Evolutionary conservation across 2,113 vertebrate species (phyloP).

Genomic region (Cololabis saira): DNA sequence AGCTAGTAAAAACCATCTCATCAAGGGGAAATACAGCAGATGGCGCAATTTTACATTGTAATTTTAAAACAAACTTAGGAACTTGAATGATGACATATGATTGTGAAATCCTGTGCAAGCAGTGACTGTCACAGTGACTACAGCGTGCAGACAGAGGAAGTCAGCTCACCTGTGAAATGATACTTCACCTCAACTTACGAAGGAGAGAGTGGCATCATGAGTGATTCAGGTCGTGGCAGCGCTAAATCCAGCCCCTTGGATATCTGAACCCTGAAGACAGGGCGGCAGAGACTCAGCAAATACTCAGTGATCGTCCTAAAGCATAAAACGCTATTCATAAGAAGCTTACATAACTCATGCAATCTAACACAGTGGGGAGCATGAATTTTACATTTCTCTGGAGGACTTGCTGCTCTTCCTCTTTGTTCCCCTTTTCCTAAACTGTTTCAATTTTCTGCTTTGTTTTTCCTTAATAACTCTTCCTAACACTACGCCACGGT

Average conservation of each 20-base stretch:
- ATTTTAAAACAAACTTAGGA: not conserved
- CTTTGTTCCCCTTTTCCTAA: constrained; percentile 19
- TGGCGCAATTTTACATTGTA: not conserved
- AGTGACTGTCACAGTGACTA: constrained; percentile 2
- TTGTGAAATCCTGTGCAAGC: not conserved
- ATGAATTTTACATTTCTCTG: constrained; percentile 81
- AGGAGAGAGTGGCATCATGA: constrained; percentile 24
- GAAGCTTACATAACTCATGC: not conserved
- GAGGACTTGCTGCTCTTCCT: constrained; percentile 59
- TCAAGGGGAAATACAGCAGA: not conserved
- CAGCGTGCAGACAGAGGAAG: not conserved
- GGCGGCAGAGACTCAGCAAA: constrained; percentile 63
- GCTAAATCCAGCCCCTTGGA: constrained; percentile 61
- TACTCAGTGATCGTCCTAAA: constrained; percentile 63
- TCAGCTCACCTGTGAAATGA: constrained; percentile 47
- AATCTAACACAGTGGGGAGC: constrained; percentile 45
- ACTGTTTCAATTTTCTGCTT: constrained; percentile 15
- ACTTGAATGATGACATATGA: not conserved
- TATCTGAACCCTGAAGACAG: constrained; percentile 53
- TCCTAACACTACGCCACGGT: too few species aligned
- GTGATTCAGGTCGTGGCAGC: constrained; percentile 48
- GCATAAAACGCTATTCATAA: constrained; percentile 51
- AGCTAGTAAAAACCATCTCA: too few species aligned
- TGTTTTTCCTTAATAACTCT: constrained; percentile 31
- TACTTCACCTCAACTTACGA: constrained; percentile 21